Conservation (phyloP, 2,113 vertebrate species). For the Leptobrachium leishanense region DNA sequence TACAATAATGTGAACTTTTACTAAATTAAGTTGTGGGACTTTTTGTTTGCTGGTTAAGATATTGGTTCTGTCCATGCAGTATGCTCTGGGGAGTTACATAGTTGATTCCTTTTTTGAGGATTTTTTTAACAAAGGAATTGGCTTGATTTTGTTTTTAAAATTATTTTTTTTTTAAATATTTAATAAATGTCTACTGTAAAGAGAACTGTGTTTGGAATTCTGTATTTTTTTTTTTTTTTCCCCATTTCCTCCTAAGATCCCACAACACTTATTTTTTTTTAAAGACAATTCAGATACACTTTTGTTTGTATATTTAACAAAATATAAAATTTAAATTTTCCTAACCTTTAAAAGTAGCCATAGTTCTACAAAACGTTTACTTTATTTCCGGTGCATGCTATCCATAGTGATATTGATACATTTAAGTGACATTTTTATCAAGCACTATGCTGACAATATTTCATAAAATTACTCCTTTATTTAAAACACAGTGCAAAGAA, state of each 20-base stretch:
- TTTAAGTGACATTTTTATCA: no score
- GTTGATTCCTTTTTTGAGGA: not conserved
- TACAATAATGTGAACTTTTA: conserved; percentile 8
- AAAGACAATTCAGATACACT: no score
- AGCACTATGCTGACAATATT: no score
- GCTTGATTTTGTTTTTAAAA: not conserved
- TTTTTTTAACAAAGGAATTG: conserved; percentile 8
- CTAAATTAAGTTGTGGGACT: not conserved
- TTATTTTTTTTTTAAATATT: not conserved
- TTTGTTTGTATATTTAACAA: no score
- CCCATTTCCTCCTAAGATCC: no score
- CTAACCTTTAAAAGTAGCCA: no score
- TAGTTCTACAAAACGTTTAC: no score
- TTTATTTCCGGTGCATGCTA: not conserved
- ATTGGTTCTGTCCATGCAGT: not conserved
- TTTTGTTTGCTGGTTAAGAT: not conserved
- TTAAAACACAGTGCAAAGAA: no score
- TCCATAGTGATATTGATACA: not conserved
- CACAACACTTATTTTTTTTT: no score
- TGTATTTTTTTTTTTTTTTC: no score
- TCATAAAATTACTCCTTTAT: no score
- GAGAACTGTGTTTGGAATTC: conserved; percentile 18
- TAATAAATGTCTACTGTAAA: conserved; percentile 31
- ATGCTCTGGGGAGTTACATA: conserved; percentile 5
- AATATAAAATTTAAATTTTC: no score